Evolutionary conservation across 2,113 vertebrate species (phyloP).

Genomic region (Manacus vitellinus): DNA sequence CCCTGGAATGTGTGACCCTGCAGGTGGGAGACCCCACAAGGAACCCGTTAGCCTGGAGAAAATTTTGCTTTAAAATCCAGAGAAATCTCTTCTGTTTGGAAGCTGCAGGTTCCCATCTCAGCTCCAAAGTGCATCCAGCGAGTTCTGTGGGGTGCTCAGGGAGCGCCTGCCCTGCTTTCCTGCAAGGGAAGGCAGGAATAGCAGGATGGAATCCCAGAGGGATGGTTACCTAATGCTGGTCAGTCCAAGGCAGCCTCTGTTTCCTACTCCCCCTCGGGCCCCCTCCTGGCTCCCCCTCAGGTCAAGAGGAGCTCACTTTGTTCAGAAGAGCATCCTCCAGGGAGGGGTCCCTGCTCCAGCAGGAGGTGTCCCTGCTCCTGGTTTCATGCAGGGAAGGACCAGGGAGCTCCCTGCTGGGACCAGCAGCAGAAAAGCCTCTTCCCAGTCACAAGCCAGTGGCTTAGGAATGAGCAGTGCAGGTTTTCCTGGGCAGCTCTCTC

Average conservation of each 20-base stretch:
- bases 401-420: not conserved
- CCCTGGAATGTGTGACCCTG: not conserved
- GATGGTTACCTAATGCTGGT: not conserved
- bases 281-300: too few relatives aligned
- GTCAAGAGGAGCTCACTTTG: not conserved
- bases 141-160: not conserved
- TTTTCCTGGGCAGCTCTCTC: not conserved
- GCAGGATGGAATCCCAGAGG: fast-evolving
- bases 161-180: not conserved
- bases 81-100: not conserved
- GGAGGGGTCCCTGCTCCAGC: not conserved
- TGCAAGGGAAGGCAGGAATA: not conserved
- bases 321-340: not conserved
- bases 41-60: not conserved
- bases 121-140: not conserved
- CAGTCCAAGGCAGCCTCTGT: not conserved
- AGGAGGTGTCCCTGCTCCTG: not conserved
- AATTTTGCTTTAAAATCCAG: not conserved
- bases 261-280: too few relatives aligned
- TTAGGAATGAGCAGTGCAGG: fast-evolving
- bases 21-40: fast-evolving
- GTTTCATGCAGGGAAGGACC: fast-evolving
- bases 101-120: not conserved
- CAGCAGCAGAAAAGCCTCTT: not conserved
- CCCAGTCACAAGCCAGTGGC: not conserved